These are phyloP conservation scores for Neolamprologus sp. DNA, from an alignment of 2,113 vertebrate genomes.

Conservation along the genomic window DNA sequence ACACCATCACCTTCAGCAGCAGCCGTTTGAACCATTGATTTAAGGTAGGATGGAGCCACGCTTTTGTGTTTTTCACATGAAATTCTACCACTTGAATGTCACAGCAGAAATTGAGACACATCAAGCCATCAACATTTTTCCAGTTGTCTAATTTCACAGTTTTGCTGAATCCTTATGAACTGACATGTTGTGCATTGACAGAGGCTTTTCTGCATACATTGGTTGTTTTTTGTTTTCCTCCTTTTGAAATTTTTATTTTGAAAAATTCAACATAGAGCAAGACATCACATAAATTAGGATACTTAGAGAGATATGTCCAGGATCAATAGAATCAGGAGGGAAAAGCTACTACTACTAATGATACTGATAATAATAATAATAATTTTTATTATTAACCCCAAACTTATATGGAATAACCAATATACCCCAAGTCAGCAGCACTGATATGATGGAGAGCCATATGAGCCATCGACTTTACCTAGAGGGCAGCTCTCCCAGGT, in stretches of 20 bases:
- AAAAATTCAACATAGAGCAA: neutral
- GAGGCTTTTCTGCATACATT: neutral
- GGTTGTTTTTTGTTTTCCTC: neutral
- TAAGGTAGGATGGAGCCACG: neutral
- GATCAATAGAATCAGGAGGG: neutral
- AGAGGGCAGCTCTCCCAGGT: neutral
- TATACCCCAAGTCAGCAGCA: neutral
- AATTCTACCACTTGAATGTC: neutral
- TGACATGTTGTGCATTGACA: neutral
- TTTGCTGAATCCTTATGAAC: neutral
- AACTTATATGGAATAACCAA: neutral
- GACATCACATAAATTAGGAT: neutral
- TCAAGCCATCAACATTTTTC: neutral
- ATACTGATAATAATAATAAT: neutral
- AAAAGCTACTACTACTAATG: accelerated
- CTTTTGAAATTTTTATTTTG: neutral
- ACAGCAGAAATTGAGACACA: neutral
- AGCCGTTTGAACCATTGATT: neutral
- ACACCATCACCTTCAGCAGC: neutral
- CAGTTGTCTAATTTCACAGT: neutral
- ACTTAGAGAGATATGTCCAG: neutral
- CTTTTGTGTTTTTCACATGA: neutral
- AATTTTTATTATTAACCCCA: neutral
- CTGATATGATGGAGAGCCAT: neutral
- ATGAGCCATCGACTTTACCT: neutral